Evolutionary conservation across 2,888 invertebrate species (phyloP), one percentile per base, ranked within the genome.

Genomic region (Petrolisthes cinctipes): DNA sequence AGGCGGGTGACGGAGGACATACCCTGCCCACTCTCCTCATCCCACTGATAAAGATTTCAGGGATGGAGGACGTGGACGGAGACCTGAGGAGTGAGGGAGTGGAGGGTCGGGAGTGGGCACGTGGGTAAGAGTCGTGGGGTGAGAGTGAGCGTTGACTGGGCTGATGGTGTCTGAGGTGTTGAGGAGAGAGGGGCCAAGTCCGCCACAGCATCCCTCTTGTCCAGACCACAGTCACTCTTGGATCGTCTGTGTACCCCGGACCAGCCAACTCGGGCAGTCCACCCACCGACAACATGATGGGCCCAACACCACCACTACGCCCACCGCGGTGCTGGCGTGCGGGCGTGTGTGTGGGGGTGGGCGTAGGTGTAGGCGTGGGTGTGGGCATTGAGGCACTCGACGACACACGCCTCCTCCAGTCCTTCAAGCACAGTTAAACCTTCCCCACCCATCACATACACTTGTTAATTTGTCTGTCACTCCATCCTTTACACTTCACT

Each of bases 31-130:
- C 11, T 54, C 9, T 86, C 88, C 53, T 88, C 88, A n/a, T 88
- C 88, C 85, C 82, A 66, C 88, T 90, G 81, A 90, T 88, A 73
- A 90, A 82, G 80, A 90, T 90, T 66, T 90, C 90, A 0, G 90
- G 90, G 14, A 90, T 87, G 73, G 90, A 90, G 23, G 90, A 88
- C 3, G 87, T 86, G 83, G 89, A 89, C 57, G 89, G 87, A 17
- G 87, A 83, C 7, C 86, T 81, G 71, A 79, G 23, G 80, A 83
- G 71, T 23, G 76, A 53, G 61, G 87, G 89, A 20, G 83, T 82
- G 78, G 75, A 54, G 11, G 88, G 82, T 68, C 82, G 85, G 68
- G 84, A 71, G 82, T 85, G 85, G 9, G 54, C 53, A 37, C 37
- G 37, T 23, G 51, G 53, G 53, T 68, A 61, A 37, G 83, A 75